Evolutionary conservation across 37 sponge, comb jelly and placozoan species (phyloP).

Genomic region (Mnemiopsis leidyi): DNA sequence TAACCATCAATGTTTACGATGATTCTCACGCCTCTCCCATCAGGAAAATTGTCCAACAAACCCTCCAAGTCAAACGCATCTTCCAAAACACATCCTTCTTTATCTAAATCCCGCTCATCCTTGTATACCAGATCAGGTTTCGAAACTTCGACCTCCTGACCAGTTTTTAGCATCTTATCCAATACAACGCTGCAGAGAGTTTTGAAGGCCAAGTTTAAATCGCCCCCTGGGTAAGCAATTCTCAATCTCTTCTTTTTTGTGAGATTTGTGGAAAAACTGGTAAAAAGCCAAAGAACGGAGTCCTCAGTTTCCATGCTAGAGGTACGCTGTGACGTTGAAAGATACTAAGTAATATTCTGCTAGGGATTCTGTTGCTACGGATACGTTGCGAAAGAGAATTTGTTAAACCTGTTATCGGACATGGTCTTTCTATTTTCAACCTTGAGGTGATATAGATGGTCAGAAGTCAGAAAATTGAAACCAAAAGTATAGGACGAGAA

Average conservation of each 20-base stretch:
- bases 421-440: too few relatives aligned
- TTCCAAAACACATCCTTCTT: neutral
- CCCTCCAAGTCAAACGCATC: neutral
- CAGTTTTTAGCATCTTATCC: neutral
- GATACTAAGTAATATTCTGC: too few relatives aligned
- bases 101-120: neutral
- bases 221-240: neutral
- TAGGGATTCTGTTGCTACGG: too few relatives aligned
- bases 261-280: neutral
- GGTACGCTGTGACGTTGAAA: too few relatives aligned
- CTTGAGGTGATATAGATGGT: too few relatives aligned
- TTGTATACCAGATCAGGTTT: neutral
- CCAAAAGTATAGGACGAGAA: too few relatives aligned
- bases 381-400: too few relatives aligned
- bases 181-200: neutral
- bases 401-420: too few relatives aligned
- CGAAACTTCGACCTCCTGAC: neutral
- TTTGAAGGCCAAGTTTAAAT: neutral
- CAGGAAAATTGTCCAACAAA: neutral
- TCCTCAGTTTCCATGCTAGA: neutral
- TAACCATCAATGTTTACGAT: neutral
- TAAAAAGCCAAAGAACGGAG: neutral
- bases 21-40: neutral
- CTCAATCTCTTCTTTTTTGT: neutral
- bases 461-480: too few relatives aligned